A percentile compares a stretch with the other conserved stretches of the same genome.
Conservation (phyloP, 2,888 invertebrate species). For the Embidobia sp. region DNA sequence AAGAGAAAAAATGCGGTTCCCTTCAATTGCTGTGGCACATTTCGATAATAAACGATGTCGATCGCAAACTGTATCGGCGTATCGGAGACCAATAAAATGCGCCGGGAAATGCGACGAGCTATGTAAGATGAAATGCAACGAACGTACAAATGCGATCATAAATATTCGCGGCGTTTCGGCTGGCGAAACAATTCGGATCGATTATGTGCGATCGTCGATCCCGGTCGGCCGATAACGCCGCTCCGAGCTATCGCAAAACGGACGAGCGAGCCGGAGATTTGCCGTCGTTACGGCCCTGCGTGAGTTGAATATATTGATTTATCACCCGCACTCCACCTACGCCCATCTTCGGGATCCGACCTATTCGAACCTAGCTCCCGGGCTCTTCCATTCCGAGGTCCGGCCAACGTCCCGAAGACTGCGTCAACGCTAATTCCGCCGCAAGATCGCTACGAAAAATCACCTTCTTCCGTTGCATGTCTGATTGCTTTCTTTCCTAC, state of each 20-base stretch:
- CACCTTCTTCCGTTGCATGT: background rate
- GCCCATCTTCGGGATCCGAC: constrained; percentile 52
- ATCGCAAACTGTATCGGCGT: constrained; percentile 41
- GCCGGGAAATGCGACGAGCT: constrained; percentile 40
- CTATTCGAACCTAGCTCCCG: constrained; percentile 36
- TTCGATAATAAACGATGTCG: too few species aligned
- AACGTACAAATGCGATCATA: constrained; percentile 49
- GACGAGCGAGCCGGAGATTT: constrained; percentile 70
- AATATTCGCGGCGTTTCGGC: constrained; percentile 50
- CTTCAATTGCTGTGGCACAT: too few species aligned
- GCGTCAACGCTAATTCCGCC: constrained; percentile 14
- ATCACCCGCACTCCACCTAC: constrained; percentile 66
- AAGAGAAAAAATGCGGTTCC: too few species aligned
- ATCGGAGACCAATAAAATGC: constrained; percentile 45
- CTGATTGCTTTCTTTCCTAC: background rate
- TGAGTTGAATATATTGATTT: constrained; percentile 79
- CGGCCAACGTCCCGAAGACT: constrained; percentile 21
- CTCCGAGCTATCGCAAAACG: constrained; percentile 65
- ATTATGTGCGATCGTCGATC: constrained; percentile 50
- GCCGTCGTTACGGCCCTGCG: constrained; percentile 74
- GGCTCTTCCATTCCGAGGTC: constrained; percentile 35
- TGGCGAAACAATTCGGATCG: constrained; percentile 52
- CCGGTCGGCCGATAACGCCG: constrained; percentile 43
- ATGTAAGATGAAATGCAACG: constrained; percentile 54
- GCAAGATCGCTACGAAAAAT: constrained; percentile 3